A percentile compares a stretch with the other conserved stretches of the same genome.
These are phyloP conservation scores for Cyrtorhinus lividipennis DNA, from an alignment of 1,140 invertebrate species.

Conservation along the genomic window DNA sequence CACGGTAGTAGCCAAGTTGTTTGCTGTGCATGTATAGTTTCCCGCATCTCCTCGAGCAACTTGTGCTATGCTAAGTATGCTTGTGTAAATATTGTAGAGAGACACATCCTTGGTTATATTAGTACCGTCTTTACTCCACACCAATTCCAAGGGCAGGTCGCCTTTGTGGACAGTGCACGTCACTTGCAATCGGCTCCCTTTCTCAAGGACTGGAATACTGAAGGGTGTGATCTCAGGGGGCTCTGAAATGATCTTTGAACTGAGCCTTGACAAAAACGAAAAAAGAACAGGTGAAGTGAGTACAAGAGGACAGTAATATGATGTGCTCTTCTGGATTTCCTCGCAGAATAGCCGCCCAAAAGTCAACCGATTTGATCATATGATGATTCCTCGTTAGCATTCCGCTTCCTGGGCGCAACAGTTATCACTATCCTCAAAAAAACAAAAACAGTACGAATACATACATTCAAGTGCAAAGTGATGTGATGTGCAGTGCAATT, in stretches of 20 bases:
- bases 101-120: constrained; percentile 27
- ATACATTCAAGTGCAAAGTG: constrained; percentile 2
- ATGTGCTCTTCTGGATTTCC: too few species aligned
- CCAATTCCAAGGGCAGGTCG: constrained; percentile 47
- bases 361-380: too few species aligned
- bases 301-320: not conserved
- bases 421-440: not conserved
- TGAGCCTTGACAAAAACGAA: constrained; percentile 8
- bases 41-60: constrained; percentile 67
- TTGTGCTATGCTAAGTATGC: constrained; percentile 70
- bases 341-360: too few species aligned
- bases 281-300: not conserved
- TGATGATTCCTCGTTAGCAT: too few species aligned
- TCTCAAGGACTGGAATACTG: constrained; percentile 39
- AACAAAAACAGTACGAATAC: too few species aligned
- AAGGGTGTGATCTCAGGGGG: constrained; percentile 36
- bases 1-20: constrained; percentile 61
- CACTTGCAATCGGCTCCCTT: constrained; percentile 38
- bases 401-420: not conserved
- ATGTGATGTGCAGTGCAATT: constrained; percentile 18
- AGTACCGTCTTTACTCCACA: constrained; percentile 47
- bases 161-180: constrained; percentile 52
- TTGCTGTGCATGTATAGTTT: constrained; percentile 76
- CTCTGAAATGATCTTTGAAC: constrained; percentile 35
- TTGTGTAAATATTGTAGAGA: constrained; percentile 36